Base-by-base conservation (phyloP, 1,140 invertebrate genomes). In the Wiebesia pumilae region DNA sequence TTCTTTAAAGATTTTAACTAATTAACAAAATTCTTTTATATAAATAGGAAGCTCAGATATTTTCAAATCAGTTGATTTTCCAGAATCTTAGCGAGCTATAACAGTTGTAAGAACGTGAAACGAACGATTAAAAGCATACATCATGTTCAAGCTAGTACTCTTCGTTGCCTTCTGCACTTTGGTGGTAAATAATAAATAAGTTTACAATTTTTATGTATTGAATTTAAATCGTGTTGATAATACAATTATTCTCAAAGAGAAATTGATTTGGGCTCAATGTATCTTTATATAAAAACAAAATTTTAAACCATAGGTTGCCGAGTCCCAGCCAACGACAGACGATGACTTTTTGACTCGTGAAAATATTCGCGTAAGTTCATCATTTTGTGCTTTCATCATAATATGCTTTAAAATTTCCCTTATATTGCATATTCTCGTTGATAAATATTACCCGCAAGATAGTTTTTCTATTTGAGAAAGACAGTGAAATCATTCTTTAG, bases 321-420 rank as follows among this genome's bases (percentile, higher is more conserved):
- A 84, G 24, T 84, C 54, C 24, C 51, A 78, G 9, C 83, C 83
- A 54, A 33, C 38, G 30, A n/a, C 2, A 9, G 38, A 78, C 4
- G 35, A 43, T 47, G 54, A 35, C 2, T 0, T 33, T 3, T 43
- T 47, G 27, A 43, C 1, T 30, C 40, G 4, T 27, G 83, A 78
- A 47, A 67, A 65, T 33, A 27, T 58, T 19, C 51, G 83, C 65
- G 83, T 84, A 35, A 84, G 83, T 84, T 77, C n/a, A n/a, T 30
- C 1, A 40, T 38, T 40, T 80, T 75, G 21, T 62, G 43, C 6
- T 47, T n/a, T 54, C 4, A 47, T 47, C 4, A 47, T 47, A 47
- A 47, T 47, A 47, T 47, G 4, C 4, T 47, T n/a, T n/a, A n/a
- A n/a, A n/a, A n/a, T n/a, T 47, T 47, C 4, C 12, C 4, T 47